phyloP scores from a whole-genome alignment of 2,888 invertebrate species.

The Andrena praecox region DNA sequence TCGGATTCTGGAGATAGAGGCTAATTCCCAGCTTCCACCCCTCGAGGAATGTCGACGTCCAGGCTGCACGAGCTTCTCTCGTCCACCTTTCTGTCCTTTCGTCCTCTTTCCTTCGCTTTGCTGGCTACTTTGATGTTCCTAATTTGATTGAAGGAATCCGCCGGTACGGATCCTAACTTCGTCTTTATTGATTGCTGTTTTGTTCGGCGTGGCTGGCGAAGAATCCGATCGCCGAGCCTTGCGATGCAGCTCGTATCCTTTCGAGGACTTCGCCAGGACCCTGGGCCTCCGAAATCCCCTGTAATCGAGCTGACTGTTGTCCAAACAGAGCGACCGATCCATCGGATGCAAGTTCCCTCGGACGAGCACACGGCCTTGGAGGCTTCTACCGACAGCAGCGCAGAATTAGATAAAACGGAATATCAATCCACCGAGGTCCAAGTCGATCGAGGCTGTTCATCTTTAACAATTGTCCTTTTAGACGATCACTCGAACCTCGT shows the following conservation, averaged over 20 bases:
- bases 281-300: slow-evolving; percentile 25
- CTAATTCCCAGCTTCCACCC: slow-evolving; percentile 83
- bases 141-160: slow-evolving; percentile 85
- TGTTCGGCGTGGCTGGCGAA: slow-evolving; percentile 69
- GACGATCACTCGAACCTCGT: too few relatives aligned
- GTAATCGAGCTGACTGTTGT: slow-evolving; percentile 41
- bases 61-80: slow-evolving; percentile 50
- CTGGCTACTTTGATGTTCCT: slow-evolving; percentile 84
- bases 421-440: too few relatives aligned
- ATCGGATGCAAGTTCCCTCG: background rate
- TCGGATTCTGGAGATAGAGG: slow-evolving; percentile 82
- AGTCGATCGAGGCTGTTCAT: too few relatives aligned
- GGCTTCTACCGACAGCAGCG: background rate
- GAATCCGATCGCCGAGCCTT: slow-evolving; percentile 25
- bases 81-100: slow-evolving; percentile 69
- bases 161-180: slow-evolving; percentile 81
- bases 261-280: slow-evolving; percentile 18
- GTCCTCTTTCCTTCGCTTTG: slow-evolving; percentile 76
- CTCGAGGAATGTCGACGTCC: slow-evolving; percentile 73
- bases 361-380: background rate
- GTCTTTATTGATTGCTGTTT: slow-evolving; percentile 84
- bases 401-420: too few relatives aligned
- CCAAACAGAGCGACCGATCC: background rate
- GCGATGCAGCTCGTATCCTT: slow-evolving; percentile 44
- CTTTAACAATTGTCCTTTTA: too few relatives aligned